Evolutionary conservation across 2,113 vertebrate species (phyloP), one percentile per base, ranked within the genome.

Genomic region (Oenanthe oenanthe): DNA sequence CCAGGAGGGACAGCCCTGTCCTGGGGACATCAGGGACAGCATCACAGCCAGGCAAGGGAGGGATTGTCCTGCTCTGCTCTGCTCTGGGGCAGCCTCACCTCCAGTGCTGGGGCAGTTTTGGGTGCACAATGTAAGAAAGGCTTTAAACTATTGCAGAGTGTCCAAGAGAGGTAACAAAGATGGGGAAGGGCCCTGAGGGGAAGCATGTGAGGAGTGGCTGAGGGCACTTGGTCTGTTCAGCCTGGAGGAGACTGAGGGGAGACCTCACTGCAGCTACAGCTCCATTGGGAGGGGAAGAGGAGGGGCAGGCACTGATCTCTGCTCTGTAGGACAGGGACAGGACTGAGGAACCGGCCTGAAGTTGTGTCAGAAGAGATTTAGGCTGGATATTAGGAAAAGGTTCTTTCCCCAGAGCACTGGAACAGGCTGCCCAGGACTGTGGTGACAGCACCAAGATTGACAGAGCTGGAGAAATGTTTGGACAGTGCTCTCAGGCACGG

Each of bases 41-140:
- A 63, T 36, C 0, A 0, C 66, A 72, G 66, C 50, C 0, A 0
- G 57, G 31, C 3, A 6, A 43, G 31, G 34, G 31, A 79, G 34
- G 48, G 58, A 72, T 57, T 79, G 57, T 57, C 42, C 66, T 2
- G 1, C 13, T 71, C 29, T 71, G 65, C 34, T 36, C 34, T 36
- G 34, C 34, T 36, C 34, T 36, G 34, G 34, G 34, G 34, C 34
- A 36, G 34, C 34, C 34, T 36, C 34, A 36, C 34, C 34, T 36
- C 34, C 34, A 36, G 34, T 36, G 34, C 34, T 36, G 34, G 34
- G 34, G 34, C 34, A 36, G 34, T 36, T 36, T 36, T 36, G 34
- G 34, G 34, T 7, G 7, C 34, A 36, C 34, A 36, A 36, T 36
- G 34, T 36, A 36, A 36, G 34, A 36, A 36, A 36, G 34, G 34